These are phyloP conservation scores for Andrena flavipes DNA, from an alignment of 2,888 invertebrate species.

Conservation along the genomic window DNA sequence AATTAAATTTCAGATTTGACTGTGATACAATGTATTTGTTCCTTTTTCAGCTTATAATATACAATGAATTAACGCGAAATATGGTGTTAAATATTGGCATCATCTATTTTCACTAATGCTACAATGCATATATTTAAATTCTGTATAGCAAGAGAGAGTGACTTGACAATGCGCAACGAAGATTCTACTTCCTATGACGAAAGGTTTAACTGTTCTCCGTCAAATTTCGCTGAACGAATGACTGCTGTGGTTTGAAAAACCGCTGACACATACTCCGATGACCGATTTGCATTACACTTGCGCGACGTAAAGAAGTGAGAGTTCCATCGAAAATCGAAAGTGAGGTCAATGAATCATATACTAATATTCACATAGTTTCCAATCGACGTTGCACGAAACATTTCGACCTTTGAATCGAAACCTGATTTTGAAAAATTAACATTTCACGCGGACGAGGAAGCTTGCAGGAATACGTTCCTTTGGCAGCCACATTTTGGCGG, in stretches of 20 bases:
- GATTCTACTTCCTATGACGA: background rate
- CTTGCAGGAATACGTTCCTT: no score
- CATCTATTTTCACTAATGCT: no score
- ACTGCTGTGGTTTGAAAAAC: background rate
- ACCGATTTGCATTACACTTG: constrained; percentile 13
- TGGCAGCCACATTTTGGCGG: no score
- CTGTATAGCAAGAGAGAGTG: background rate
- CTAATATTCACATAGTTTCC: background rate
- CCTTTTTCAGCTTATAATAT: no score
- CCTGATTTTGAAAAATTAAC: background rate
- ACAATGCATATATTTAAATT: no score
- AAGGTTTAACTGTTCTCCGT: background rate
- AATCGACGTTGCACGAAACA: background rate
- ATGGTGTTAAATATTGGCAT: no score
- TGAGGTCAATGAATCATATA: constrained; percentile 7
- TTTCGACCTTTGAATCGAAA: background rate
- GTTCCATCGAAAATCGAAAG: constrained; percentile 9
- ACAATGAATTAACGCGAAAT: no score
- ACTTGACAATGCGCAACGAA: background rate
- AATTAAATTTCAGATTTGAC: no score
- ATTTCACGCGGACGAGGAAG: background rate
- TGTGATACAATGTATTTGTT: no score
- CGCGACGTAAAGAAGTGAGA: background rate
- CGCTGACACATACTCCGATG: constrained; percentile 8
- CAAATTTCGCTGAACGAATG: background rate